These are phyloP conservation scores for Odontomachus brunneus DNA, from an alignment of 1,140 invertebrate genomes.

Conservation along the genomic window DNA sequence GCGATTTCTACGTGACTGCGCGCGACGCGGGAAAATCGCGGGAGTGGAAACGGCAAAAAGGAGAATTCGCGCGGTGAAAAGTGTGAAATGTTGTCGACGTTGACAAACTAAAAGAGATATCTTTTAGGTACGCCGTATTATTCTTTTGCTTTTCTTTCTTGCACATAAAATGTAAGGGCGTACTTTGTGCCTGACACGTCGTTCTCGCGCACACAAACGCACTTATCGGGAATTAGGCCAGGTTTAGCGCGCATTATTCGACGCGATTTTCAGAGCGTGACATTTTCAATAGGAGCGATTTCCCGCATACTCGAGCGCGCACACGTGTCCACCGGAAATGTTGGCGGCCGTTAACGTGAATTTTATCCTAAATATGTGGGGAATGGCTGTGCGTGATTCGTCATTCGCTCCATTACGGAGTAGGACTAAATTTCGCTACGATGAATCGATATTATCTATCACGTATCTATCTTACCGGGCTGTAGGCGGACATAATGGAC, in stretches of 20 bases:
- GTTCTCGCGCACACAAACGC: not conserved
- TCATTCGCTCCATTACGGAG: too few species aligned
- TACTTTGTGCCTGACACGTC: not conserved
- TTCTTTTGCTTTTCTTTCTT: too few species aligned
- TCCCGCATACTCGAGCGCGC: constrained; percentile 17
- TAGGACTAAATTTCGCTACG: constrained; percentile 35
- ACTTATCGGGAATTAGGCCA: not conserved
- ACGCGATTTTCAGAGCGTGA: constrained; percentile 38
- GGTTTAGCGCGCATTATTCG: constrained; percentile 5
- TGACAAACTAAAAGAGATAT: not conserved
- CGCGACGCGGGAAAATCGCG: not conserved
- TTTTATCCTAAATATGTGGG: constrained; percentile 42
- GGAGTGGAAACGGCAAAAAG: not conserved
- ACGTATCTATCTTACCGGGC: not conserved
- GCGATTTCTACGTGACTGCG: not conserved
- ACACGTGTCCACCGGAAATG: not conserved
- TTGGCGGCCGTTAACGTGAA: constrained; percentile 22
- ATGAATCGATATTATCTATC: constrained; percentile 49
- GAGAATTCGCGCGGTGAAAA: not conserved
- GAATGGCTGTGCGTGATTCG: constrained; percentile 26
- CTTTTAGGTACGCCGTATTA: too few species aligned
- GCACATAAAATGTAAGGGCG: not conserved
- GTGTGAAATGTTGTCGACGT: not conserved
- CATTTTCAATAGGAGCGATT: constrained; percentile 47
- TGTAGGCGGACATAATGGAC: constrained; percentile 19